Evolutionary conservation across 2,797 vertebrate genomes (phyloP).

Genomic region (Cuculus canorus): DNA sequence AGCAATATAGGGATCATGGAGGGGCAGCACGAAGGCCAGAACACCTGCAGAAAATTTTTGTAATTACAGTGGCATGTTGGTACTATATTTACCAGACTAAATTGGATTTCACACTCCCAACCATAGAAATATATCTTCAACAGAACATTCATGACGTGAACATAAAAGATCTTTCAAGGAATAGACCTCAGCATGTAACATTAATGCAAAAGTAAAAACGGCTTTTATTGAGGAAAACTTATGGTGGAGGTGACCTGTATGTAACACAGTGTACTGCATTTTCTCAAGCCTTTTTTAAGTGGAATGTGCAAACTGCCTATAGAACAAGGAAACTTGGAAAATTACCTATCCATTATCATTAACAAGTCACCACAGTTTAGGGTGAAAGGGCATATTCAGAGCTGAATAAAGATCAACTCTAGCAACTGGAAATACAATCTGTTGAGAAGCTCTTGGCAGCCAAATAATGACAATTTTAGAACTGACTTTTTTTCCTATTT

Average conservation of each 20-base stretch:
- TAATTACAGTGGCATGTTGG: background rate
- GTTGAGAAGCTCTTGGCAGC: background rate
- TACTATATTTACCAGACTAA: background rate
- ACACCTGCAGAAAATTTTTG: background rate
- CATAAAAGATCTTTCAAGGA: background rate
- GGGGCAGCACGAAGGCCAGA: background rate
- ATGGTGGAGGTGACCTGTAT: rapidly evolving
- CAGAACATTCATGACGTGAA: background rate
- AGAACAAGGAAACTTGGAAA: background rate
- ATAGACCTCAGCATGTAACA: background rate
- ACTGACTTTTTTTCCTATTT: background rate
- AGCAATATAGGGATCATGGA: background rate
- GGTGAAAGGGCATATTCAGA: background rate
- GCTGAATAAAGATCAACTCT: background rate
- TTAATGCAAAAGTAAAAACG: background rate
- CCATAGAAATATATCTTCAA: background rate
- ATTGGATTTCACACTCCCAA: background rate
- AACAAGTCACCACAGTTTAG: background rate
- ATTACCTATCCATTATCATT: background rate
- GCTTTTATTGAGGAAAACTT: background rate
- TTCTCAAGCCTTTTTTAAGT: background rate
- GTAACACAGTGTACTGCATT: background rate
- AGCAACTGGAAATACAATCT: background rate
- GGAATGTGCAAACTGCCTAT: background rate
- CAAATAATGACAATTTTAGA: background rate